A percentile compares a stretch with the other conserved stretches of the same genome.
Conservation (phyloP, 2,113 vertebrate species). For the Okapia johnstoni region DNA sequence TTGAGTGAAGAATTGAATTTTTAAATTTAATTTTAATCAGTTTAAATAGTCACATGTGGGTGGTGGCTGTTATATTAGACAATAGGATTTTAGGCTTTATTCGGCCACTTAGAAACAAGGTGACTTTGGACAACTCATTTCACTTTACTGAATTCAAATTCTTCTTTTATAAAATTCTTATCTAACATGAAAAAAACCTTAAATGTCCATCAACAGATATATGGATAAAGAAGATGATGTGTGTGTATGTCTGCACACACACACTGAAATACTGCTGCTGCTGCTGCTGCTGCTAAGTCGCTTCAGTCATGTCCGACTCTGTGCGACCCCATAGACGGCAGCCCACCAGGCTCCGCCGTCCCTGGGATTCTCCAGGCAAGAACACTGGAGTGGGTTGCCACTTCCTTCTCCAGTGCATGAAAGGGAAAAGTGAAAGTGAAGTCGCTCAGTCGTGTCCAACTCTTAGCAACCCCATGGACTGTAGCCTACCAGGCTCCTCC, state of each 20-base stretch:
- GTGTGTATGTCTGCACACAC: no score
- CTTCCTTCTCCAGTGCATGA: no score
- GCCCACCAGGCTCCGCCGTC: no score
- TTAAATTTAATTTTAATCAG: not conserved
- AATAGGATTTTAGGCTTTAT: not conserved
- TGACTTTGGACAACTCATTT: not conserved
- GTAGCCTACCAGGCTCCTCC: no score
- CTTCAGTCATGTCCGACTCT: no score
- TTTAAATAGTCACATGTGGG: not conserved
- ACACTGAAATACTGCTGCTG: not conserved
- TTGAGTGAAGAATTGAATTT: not conserved
- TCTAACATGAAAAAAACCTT: not conserved
- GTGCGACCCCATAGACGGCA: no score
- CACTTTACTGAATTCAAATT: slow-evolving; percentile 16
- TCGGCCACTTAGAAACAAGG: not conserved
- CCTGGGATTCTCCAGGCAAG: no score
- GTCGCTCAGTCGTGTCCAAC: no score
- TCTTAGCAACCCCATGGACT: no score
- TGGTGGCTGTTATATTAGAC: not conserved
- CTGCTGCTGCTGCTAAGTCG: no score
- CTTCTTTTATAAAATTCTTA: not conserved
- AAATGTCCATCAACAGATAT: not conserved
- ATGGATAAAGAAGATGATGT: not conserved
- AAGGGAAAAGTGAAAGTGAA: no score
- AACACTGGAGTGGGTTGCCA: no score